Conservation (phyloP, 1,140 invertebrate genomes). For the Calycopis cecrops region DNA sequence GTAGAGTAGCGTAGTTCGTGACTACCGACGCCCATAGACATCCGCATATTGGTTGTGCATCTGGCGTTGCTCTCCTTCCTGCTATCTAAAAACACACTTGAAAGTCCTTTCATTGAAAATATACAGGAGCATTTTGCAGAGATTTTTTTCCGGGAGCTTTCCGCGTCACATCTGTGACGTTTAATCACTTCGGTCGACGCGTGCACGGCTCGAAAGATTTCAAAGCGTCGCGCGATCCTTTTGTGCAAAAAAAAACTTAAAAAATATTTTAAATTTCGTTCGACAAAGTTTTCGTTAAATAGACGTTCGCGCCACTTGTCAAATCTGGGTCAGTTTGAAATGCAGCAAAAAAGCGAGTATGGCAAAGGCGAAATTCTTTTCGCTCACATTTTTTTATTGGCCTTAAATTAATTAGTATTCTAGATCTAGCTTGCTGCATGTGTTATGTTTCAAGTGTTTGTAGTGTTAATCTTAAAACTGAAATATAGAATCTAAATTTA, state of each 20-base stretch:
- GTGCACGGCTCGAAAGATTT: neutral
- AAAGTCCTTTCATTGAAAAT: too few relatives aligned
- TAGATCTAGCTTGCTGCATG: too few relatives aligned
- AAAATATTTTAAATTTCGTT: conserved; percentile 16
- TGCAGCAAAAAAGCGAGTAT: conserved; percentile 17
- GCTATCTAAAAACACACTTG: too few relatives aligned
- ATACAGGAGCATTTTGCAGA: too few relatives aligned
- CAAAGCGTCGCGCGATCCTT: conserved; percentile 1
- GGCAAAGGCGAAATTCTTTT: conserved; percentile 11
- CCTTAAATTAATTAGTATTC: neutral
- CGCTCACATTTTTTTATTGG: conserved; percentile 6
- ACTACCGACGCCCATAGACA: too few relatives aligned
- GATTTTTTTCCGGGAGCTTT: too few relatives aligned
- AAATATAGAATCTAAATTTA: too few relatives aligned
- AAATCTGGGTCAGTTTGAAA: conserved; percentile 23
- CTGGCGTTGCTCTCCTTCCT: too few relatives aligned
- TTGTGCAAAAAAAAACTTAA: conserved; percentile 13
- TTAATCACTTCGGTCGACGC: neutral
- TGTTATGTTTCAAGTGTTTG: too few relatives aligned
- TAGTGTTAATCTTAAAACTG: too few relatives aligned
- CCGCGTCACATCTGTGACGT: neutral
- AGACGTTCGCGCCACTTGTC: conserved; percentile 20
- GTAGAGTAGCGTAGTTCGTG: too few relatives aligned
- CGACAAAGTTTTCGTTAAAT: conserved; percentile 19
- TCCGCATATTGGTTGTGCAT: too few relatives aligned